phyloP scores from a whole-genome alignment of 2,113 vertebrate genomes.

The Antechinus stuartii region DNA sequence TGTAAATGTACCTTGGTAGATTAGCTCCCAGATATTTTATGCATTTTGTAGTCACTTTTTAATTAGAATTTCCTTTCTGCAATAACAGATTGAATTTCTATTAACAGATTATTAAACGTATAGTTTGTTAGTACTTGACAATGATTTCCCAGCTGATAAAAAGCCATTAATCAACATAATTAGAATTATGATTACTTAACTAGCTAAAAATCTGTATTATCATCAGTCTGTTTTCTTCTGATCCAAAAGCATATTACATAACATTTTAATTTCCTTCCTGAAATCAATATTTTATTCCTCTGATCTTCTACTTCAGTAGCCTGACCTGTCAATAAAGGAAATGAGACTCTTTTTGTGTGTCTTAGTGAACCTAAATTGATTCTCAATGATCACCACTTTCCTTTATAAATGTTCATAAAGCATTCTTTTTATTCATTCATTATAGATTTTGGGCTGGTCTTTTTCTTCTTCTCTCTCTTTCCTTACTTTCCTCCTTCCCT shows the following conservation, averaged over 20 bases:
- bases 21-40: neutral
- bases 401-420: neutral
- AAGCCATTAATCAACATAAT: neutral
- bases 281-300: neutral
- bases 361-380: neutral
- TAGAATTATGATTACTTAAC: neutral
- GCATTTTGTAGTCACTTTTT: neutral
- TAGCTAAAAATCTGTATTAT: neutral
- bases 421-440: neutral
- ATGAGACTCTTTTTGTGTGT: neutral
- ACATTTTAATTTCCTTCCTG: neutral
- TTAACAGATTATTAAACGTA: neutral
- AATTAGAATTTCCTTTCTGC: neutral
- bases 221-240: neutral
- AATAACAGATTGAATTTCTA: neutral
- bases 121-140: neutral
- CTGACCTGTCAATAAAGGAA: neutral
- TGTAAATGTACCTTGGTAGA: neutral
- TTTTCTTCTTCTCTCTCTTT: too few relatives aligned
- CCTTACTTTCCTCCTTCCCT: neutral
- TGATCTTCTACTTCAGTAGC: neutral
- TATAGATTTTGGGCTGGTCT: neutral
- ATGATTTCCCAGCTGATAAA: neutral
- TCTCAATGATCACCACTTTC: neutral
- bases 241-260: neutral